Evolutionary conservation across 2,113 vertebrate species (phyloP), one percentile per base, ranked within the genome.

Genomic region (Saguinus imperator): DNA sequence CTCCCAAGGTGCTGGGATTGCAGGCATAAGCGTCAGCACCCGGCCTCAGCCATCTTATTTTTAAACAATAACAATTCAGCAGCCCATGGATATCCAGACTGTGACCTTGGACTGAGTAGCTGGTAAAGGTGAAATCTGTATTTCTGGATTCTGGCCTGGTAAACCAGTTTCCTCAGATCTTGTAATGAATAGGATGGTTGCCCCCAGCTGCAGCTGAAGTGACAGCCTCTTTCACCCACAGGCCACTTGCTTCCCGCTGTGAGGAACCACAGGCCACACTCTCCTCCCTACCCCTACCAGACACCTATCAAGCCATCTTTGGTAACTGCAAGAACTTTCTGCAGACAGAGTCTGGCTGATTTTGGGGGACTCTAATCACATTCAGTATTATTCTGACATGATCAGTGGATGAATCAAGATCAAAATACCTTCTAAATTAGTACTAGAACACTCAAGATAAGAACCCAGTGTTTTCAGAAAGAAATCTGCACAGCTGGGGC

Each of bases 241-340:
- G 52, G 80, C 55, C 84, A 43, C 70, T 77, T 50, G 87, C 37
- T 40, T n/a, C 90, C 83, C 66, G 57, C 23, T 12, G 25, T 32
- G 85, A 87, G 76, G 37, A 45, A 23, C 37, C 11, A 23, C 18
- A 7, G 37, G 16, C 73, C 7, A 0, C 0, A 0, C 3, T 4
- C 57, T 10, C 48, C 37, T 2, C 58, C 68, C 52, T 1, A 0
- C 23, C 32, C 50, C 10, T 1, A 18, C 14, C 40, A 29, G 29
- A 4, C 35, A 61, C 89, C 18, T 1, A 4, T 0, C 37, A 3
- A 68, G 1, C 27, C 16, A 9, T 16, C 52, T 4, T 2, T 3
- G 40, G 70, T 3, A 8, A 16, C 32, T 6, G 2, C 2, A 2
- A 35, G 17, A 12, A 0, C 9, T 6, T 50, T 43, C 40, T 29